phyloP scores from a whole-genome alignment of 2,888 invertebrate genomes.

The Diploptera punctata region DNA sequence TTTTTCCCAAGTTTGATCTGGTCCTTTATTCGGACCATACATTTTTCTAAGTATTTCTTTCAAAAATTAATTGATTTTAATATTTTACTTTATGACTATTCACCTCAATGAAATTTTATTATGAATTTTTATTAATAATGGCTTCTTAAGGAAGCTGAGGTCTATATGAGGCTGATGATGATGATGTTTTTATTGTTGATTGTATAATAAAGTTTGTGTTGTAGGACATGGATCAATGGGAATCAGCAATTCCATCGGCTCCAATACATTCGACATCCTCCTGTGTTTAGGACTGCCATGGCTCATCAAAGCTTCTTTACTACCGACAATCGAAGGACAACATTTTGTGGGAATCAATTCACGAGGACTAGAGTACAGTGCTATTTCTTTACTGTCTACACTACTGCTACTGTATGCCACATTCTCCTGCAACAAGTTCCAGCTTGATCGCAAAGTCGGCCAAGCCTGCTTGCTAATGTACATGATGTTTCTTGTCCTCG shows the following conservation, averaged over 20 bases:
- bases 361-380: constrained; percentile 88
- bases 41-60: too few species aligned
- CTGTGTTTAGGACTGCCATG: constrained; percentile 86
- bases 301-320: constrained; percentile 86
- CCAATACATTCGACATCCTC: constrained; percentile 90
- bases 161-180: background rate
- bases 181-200: too few species aligned
- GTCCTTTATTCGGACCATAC: too few species aligned
- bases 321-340: constrained; percentile 78
- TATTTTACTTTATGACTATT: too few species aligned
- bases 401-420: constrained; percentile 83
- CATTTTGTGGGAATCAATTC: constrained; percentile 89
- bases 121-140: too few species aligned
- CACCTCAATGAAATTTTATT: too few species aligned
- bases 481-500: constrained; percentile 83
- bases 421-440: constrained; percentile 86
- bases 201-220: background rate
- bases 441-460: constrained; percentile 85
- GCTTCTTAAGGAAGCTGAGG: background rate
- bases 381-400: constrained; percentile 86
- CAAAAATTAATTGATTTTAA: too few species aligned
- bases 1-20: too few species aligned
- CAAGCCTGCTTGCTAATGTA: constrained; percentile 87
- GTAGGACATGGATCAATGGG: constrained; percentile 91
- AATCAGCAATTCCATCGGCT: constrained; percentile 89